Conservation (phyloP, 1,140 invertebrate genomes). For the Solen grandis region DNA sequence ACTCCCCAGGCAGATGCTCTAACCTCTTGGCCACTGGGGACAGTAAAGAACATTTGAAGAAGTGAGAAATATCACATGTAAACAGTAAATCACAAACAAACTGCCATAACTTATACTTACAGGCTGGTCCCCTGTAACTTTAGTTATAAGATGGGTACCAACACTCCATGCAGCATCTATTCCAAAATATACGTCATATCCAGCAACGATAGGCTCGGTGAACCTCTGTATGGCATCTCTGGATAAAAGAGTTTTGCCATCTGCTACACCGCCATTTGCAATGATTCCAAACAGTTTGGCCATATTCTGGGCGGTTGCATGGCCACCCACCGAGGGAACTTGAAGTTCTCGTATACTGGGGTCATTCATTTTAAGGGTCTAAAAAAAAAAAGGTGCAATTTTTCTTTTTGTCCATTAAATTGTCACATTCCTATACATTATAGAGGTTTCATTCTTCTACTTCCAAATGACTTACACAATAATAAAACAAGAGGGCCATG, state of each 20-base stretch:
- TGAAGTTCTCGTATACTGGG: slow-evolving; percentile 48
- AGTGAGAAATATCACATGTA: no score
- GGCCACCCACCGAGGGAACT: slow-evolving; percentile 45
- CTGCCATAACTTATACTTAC: no score
- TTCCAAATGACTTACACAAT: no score
- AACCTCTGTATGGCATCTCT: slow-evolving; percentile 44
- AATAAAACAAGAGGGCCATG: no score
- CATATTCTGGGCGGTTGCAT: slow-evolving; percentile 46
- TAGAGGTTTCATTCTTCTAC: no score
- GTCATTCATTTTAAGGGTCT: slow-evolving; percentile 46
- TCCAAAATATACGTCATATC: slow-evolving; percentile 46
- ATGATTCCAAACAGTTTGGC: slow-evolving; percentile 62
- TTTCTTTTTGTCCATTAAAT: no score
- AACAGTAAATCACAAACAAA: no score
- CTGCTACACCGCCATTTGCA: slow-evolving; percentile 54
- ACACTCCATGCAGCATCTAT: slow-evolving; percentile 55
- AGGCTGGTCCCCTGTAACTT: slow-evolving; percentile 24
- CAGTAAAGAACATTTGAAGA: no score
- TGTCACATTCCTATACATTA: no score
- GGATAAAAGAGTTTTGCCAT: slow-evolving; percentile 46
- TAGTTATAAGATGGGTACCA: slow-evolving; percentile 49
- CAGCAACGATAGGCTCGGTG: slow-evolving; percentile 21
- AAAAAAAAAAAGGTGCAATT: no score
- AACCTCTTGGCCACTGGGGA: no score
- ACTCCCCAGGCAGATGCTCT: no score